Evolutionary conservation across 2,113 vertebrate genomes (phyloP), one percentile per base, ranked within the genome.

Genomic region (Manacus vitellinus): DNA sequence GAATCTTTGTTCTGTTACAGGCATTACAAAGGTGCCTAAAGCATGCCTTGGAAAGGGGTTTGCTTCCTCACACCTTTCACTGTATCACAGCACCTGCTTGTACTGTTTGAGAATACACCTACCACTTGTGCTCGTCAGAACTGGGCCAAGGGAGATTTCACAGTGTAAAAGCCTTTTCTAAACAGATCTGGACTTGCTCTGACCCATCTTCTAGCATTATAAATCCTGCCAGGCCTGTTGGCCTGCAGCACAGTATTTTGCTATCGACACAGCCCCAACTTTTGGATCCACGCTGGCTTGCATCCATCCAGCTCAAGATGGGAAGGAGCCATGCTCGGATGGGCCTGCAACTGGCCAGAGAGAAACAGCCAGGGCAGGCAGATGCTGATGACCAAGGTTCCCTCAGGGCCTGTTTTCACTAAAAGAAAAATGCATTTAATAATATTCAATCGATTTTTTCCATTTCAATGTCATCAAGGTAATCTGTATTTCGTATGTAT

Each of bases 101-200:
- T 33, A 30, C 35, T 1, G 0, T 58, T 52, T 49, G 35, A 77
- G 54, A 33, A 18, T 13, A 25, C 27, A 19, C 23, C 9, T 23
- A 14, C 24, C 8, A 4, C 14, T 13, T 19, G 14, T n/a, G 56
- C 31, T 78, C 41, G 46, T 66, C 41, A 2, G 14, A 88, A 56
- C 6, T 0, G 3, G 43, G 33, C 63, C 15, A 51, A 0, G 0
- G 22, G 28, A 80, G 20, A 56, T 23, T 51, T 37, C 59, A 37
- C 1, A 17, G 28, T n/a, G 20, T 22, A 23, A 80, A 63, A 43
- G 15, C 15, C 35, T 68, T 35, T 31, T 47, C 31, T 14, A 18
- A 77, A 28, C 65, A 74, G 14, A 65, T 35, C 41, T 52, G 41
- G 63, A 44, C 70, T 74, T 33, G 24, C 41, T 74, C 59, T 10